Evolutionary conservation across 2,797 vertebrate species (phyloP).

Genomic region (Falco columbarius): DNA sequence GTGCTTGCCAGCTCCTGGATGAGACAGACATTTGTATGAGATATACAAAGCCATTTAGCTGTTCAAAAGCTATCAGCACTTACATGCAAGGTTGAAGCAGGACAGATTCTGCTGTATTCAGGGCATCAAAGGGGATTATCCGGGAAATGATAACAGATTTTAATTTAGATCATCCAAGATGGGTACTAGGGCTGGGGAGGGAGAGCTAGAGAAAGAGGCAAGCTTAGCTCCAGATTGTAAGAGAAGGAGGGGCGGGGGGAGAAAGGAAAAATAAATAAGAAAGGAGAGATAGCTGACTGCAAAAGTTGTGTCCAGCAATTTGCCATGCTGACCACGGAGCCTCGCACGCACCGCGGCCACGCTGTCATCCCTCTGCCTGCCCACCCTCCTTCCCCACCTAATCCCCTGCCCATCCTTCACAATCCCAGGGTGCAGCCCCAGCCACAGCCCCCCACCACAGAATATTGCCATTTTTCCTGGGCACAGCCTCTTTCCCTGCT

Average conservation of each 20-base stretch:
- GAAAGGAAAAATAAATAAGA: neutral
- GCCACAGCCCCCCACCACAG: rapidly evolving
- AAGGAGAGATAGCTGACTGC: neutral
- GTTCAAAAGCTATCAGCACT: constrained; percentile 74
- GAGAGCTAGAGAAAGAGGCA: neutral
- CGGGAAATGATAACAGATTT: constrained; percentile 78
- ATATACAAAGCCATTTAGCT: constrained; percentile 71
- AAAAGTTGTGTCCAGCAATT: neutral
- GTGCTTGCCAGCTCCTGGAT: constrained; percentile 47
- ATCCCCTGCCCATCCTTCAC: neutral
- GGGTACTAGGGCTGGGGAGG: constrained; percentile 32
- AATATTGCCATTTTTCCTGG: neutral
- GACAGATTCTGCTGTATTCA: constrained; percentile 67
- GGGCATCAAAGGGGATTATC: constrained; percentile 80
- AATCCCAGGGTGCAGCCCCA: rapidly evolving
- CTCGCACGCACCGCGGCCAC: rapidly evolving
- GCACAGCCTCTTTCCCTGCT: neutral
- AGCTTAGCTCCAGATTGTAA: constrained; percentile 15
- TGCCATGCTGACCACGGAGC: constrained; percentile 15
- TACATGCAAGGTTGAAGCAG: constrained; percentile 66
- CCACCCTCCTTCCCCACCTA: rapidly evolving
- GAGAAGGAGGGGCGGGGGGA: neutral
- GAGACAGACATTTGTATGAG: constrained; percentile 63
- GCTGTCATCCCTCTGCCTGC: neutral
- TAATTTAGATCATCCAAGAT: constrained; percentile 79